A percentile compares a stretch with the other conserved stretches of the same genome.
phyloP scores from a whole-genome alignment of 2,113 vertebrate genomes.

The Bombycilla garrulus region DNA sequence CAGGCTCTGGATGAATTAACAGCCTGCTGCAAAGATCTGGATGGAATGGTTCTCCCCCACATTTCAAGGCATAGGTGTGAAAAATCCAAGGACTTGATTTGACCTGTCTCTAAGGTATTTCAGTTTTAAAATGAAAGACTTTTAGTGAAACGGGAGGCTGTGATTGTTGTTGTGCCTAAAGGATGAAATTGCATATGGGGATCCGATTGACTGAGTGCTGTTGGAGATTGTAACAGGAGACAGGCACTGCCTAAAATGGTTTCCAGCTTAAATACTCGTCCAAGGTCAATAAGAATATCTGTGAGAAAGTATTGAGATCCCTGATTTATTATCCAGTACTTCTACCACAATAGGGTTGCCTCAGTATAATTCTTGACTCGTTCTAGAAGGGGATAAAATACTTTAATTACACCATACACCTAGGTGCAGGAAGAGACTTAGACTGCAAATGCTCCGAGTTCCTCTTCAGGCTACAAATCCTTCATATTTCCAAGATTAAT shows the following conservation, averaged over 20 bases:
- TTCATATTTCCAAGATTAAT: constrained; percentile 57
- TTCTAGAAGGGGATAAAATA: not conserved
- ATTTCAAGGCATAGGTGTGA: not conserved
- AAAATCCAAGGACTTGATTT: not conserved
- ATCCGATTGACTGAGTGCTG: not conserved
- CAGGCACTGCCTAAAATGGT: not conserved
- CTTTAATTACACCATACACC: not conserved
- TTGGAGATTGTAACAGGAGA: not conserved
- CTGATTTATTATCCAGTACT: not conserved
- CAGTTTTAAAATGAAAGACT: not conserved
- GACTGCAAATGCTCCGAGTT: not conserved
- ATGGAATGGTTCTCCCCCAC: not conserved
- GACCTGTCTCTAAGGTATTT: not conserved
- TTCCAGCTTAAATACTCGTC: not conserved
- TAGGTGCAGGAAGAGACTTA: not conserved
- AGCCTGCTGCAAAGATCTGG: not conserved
- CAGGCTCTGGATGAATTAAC: not conserved
- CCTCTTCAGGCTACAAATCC: not conserved
- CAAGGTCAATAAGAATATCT: not conserved
- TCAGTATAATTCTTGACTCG: not conserved
- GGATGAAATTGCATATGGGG: not conserved
- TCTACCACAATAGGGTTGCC: not conserved
- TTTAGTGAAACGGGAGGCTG: not conserved
- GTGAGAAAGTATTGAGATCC: not conserved
- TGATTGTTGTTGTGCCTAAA: not conserved